phyloP scores from a whole-genome alignment of 2,797 vertebrate genomes.

The Bradypodion pumilum region DNA sequence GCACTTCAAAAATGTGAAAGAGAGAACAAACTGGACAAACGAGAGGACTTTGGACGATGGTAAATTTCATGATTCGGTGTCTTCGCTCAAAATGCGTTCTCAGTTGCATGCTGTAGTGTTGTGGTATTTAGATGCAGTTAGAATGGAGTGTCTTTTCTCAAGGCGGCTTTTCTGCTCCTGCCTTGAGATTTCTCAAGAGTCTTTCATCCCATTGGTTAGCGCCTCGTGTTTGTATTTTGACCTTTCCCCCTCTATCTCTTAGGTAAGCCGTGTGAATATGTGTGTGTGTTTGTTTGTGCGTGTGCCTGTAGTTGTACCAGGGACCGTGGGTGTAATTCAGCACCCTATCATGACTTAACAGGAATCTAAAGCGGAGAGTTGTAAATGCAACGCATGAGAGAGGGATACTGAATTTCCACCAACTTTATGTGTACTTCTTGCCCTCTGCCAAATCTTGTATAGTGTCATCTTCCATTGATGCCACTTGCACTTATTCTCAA shows the following conservation, averaged over 20 bases:
- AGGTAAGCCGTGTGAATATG: background rate
- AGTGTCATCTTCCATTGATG: background rate
- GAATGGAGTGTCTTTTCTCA: background rate
- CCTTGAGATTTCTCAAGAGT: background rate
- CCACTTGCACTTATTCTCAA: background rate
- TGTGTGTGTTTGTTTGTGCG: background rate
- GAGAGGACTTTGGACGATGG: slow-evolving; percentile 98
- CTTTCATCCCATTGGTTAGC: no score
- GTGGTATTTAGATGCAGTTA: background rate
- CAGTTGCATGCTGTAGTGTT: background rate
- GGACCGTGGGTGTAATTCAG: background rate
- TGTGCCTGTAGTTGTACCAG: no score
- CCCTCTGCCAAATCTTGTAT: background rate
- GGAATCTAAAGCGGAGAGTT: background rate
- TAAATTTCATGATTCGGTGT: slow-evolving; percentile 58
- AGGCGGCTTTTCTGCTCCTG: background rate
- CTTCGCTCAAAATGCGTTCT: slow-evolving; percentile 2
- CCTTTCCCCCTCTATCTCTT: background rate
- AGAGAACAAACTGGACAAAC: slow-evolving; percentile 99
- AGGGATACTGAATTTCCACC: background rate
- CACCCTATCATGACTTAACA: background rate
- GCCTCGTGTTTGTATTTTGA: background rate
- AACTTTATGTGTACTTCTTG: background rate
- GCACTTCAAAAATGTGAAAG: slow-evolving; percentile 98
- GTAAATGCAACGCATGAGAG: background rate